Evolutionary conservation across 64 coral and sea anemone genomes (phyloP), one percentile per base, ranked within the genome.

Genomic region (Pocillopora damicornis): DNA sequence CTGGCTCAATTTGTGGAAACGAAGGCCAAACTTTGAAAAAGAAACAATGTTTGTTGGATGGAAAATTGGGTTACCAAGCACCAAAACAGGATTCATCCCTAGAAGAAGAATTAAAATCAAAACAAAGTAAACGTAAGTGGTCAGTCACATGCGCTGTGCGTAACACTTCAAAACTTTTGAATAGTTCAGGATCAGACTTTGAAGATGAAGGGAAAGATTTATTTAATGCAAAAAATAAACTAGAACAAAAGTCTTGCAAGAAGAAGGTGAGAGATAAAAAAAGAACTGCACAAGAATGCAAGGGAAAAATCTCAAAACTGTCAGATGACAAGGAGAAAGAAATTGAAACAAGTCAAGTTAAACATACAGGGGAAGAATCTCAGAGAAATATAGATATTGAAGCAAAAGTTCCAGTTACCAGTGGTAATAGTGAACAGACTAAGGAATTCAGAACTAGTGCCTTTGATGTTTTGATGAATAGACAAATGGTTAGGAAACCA

Each of bases 111-210:
- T 18, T 79, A 4, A 79, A 59, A 61, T 18, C n/a, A 1, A 79
- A 26, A 30, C 56, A 61, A 79, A 13, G 13, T 26, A 79, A 79
- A 25, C 20, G 18, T 26, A 61, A 79, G 15, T 79, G 56, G 18
- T 79, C 77, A 25, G 20, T 38, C 15, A 68, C 61, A 22, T 85
- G 37, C 26, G 42, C 81, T 72, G 38, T 58, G 37, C 63, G 6
- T 17, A 72, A 58, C 23, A 23, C 81, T 15, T 85, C 37, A 26
- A 72, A 85, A 18, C 5, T 13, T 85, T 85, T 85, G 22, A 85
- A 38, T 73, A 72, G 81, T 73, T 85, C 81, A 85, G 65, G 81
- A 11, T 85, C 81, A 26, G 81, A 85, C 30, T 85, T 85, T 85
- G 81, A 85, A 42, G 81, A 85, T 26, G 81, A 72, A 16, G 61